Evolutionary conservation across 1,140 invertebrate genomes (phyloP).

Genomic region (Aricia agestis): DNA sequence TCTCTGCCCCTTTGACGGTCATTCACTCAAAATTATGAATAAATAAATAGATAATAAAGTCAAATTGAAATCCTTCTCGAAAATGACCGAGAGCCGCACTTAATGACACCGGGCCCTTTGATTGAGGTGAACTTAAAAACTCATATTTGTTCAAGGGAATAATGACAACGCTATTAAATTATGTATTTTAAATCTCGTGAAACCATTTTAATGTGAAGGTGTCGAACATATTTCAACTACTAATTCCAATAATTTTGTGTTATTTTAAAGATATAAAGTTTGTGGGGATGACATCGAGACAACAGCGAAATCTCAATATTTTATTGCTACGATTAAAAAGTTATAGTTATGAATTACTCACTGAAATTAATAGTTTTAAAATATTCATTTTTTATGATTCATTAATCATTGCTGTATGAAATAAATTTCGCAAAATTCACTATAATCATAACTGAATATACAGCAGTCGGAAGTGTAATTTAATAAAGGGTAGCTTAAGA

Average conservation of each 20-base stretch:
- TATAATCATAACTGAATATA: no score
- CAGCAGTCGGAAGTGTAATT: no score
- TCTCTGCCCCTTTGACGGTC: conserved; percentile 35
- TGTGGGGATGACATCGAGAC: not conserved
- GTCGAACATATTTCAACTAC: not conserved
- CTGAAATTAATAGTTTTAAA: no score
- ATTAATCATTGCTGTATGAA: no score
- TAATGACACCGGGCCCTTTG: conserved; percentile 66
- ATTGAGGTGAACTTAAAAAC: conserved; percentile 29
- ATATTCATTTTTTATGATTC: no score
- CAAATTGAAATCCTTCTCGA: conserved; percentile 64
- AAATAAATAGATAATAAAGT: conserved; percentile 73
- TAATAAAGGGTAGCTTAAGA: no score
- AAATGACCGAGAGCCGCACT: conserved; percentile 39
- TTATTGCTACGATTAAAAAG: not conserved
- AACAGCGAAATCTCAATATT: not conserved
- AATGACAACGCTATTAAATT: conserved; percentile 8
- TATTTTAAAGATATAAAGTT: not conserved
- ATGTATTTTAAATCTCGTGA: not conserved
- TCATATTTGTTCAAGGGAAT: conserved; percentile 24
- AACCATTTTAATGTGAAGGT: not conserved
- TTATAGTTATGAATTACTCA: not conserved
- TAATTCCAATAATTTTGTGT: not conserved
- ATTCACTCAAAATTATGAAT: conserved; percentile 66
- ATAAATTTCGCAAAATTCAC: no score